These are phyloP conservation scores for Vulpes ferrilata DNA, from an alignment of 2,113 vertebrate genomes.

Conservation along the genomic window DNA sequence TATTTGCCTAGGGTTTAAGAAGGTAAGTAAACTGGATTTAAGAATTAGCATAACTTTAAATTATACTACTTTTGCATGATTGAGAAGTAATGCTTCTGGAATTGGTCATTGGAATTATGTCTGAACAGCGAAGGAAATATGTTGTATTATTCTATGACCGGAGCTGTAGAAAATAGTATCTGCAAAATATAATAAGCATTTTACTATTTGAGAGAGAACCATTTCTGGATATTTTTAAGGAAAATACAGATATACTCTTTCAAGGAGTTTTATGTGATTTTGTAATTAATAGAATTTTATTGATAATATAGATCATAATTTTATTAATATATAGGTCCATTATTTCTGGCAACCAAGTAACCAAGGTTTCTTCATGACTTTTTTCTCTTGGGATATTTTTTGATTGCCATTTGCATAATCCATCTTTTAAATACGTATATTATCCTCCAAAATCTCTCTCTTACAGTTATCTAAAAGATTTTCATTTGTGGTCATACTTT, in stretches of 20 bases:
- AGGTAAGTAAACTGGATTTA: background rate
- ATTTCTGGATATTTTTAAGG: slow-evolving; percentile 28
- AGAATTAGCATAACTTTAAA: slow-evolving; percentile 22
- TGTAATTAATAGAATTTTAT: slow-evolving; percentile 39
- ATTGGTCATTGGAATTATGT: slow-evolving; percentile 17
- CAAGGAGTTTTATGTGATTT: background rate
- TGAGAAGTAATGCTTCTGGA: background rate
- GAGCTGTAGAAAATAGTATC: background rate
- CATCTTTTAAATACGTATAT: background rate
- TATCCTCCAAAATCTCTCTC: slow-evolving; percentile 1
- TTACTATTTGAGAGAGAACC: background rate
- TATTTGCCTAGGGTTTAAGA: background rate
- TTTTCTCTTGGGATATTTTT: slow-evolving; percentile 21
- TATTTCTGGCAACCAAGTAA: background rate
- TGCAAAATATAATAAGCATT: background rate
- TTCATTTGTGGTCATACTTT: slow-evolving; percentile 23
- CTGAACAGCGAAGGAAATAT: background rate
- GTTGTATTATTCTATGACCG: background rate
- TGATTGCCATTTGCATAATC: background rate
- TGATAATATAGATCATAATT: slow-evolving; percentile 3
- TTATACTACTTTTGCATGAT: background rate
- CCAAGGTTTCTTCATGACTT: background rate
- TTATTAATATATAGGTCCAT: slow-evolving; percentile 34
- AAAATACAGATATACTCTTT: background rate
- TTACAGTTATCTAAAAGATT: background rate